Conservation (phyloP, 2,113 vertebrate genomes). For the Dicerorhinus sumatrensis region DNA sequence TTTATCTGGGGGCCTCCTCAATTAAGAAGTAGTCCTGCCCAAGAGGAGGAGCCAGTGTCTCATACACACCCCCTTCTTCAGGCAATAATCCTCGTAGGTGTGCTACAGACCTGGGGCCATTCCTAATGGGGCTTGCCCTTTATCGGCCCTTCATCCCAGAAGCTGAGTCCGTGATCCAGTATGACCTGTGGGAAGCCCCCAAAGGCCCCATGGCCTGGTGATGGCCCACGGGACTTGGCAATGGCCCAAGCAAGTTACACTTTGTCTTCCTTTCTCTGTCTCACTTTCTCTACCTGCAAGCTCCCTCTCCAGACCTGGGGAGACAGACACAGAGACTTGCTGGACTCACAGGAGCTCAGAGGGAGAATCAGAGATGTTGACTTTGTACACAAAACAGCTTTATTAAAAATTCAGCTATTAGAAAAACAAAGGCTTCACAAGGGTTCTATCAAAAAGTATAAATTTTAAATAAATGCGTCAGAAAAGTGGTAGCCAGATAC, state of each 20-base stretch:
- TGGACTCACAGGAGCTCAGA: neutral
- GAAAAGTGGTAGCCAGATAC: slow-evolving; percentile 46
- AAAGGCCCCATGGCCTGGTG: neutral
- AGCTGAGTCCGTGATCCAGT: neutral
- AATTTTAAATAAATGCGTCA: slow-evolving; percentile 79
- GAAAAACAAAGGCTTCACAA: slow-evolving; percentile 54
- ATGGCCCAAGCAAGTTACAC: neutral
- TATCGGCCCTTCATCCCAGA: neutral
- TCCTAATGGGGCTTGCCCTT: neutral
- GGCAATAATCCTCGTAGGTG: neutral
- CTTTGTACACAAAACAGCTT: slow-evolving; percentile 76
- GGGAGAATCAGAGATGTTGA: slow-evolving; percentile 29
- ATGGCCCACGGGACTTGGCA: neutral
- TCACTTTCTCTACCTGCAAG: neutral
- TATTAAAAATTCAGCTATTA: slow-evolving; percentile 76
- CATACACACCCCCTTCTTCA: neutral
- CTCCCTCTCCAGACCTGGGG: neutral
- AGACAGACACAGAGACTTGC: neutral
- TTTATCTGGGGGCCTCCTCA: neutral
- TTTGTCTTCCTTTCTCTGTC: neutral
- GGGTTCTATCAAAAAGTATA: slow-evolving; percentile 71
- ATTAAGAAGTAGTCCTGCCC: neutral
- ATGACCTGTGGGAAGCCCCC: neutral
- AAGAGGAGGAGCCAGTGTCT: neutral
- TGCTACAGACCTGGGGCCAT: neutral